Conservation (phyloP, 2,113 vertebrate species). For the Hemiscyllium ocellatum region DNA sequence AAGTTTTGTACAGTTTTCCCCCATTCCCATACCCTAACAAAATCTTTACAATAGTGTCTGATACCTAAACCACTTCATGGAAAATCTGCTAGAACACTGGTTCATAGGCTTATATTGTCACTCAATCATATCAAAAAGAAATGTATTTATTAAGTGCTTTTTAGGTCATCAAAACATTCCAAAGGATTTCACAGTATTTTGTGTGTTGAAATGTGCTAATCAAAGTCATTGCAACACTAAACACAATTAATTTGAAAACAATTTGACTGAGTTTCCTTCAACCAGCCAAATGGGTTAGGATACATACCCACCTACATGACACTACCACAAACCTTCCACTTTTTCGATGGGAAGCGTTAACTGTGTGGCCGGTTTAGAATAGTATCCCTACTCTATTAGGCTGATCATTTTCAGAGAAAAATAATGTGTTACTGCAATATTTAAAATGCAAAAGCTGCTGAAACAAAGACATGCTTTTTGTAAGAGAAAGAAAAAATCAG, state of each 20-base stretch:
- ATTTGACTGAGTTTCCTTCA: not conserved
- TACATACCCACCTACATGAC: not conserved
- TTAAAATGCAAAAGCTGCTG: not conserved
- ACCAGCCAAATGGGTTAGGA: not conserved
- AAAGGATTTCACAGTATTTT: not conserved
- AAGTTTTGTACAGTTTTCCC: not conserved
- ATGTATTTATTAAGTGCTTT: not conserved
- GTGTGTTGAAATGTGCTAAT: not conserved
- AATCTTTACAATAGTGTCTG: not conserved
- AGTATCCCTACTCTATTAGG: not conserved
- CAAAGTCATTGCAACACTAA: not conserved
- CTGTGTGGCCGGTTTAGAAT: not conserved
- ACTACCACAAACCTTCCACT: not conserved
- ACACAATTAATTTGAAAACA: not conserved
- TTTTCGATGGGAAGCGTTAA: not conserved
- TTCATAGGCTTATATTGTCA: not conserved
- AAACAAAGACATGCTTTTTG: not conserved
- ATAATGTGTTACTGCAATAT: not conserved
- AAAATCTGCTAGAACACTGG: not conserved
- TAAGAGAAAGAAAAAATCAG: not conserved
- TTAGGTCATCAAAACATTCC: not conserved
- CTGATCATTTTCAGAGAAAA: not conserved
- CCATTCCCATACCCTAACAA: not conserved
- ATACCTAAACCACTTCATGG: not conserved
- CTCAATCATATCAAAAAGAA: not conserved